Evolutionary conservation across 2,888 invertebrate genomes (phyloP), one percentile per base, ranked within the genome.

Genomic region (Noctuana brunneofusca): DNA sequence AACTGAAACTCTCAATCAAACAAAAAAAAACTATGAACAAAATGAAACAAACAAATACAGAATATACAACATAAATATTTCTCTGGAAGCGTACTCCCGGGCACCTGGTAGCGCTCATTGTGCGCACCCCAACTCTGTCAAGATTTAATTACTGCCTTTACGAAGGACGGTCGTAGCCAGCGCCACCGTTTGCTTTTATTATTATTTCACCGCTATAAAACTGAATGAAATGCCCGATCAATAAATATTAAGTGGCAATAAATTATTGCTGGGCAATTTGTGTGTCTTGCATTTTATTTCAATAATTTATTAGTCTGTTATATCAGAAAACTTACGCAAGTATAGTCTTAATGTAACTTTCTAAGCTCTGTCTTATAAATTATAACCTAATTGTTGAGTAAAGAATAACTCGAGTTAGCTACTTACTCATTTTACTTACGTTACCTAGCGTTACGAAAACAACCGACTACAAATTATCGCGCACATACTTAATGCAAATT

Each of bases 121-220:
- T 48, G 50, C 49, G 41, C 72, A 68, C 67, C 65, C 63, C 62
- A 56, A 69, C 48, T 24, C 22, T 20, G 24, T 24, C 79, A 84
- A 86, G 85, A 86, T 86, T 86, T 86, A 86, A 86, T 86, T 86
- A 86, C 83, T 67, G 69, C 38, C 52, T 58, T 35, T 11, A 41
- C 38, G 38, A 41, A 41, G 41, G 68, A 76, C 78, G 80, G 78
- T 79, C 14, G 14, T 41, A 41, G 14, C 41, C 6, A 16, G 5
- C 53, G 74, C 83, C 76, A 76, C 79, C 76, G 76, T 79, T 79
- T 76, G 6, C 46, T 78, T 79, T 80, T 81, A 80, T 79, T 79
- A 75, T 73, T 71, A 59, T 43, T 58, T 43, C 30, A 9, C 58
- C 58, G 52, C 52, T 22, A 50, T 52, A 58, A 41, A 52, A 52